A percentile compares a stretch with the other conserved stretches of the same genome.
Conservation (phyloP, 2,888 invertebrate species). For the Callyntrura guangdongensis region DNA sequence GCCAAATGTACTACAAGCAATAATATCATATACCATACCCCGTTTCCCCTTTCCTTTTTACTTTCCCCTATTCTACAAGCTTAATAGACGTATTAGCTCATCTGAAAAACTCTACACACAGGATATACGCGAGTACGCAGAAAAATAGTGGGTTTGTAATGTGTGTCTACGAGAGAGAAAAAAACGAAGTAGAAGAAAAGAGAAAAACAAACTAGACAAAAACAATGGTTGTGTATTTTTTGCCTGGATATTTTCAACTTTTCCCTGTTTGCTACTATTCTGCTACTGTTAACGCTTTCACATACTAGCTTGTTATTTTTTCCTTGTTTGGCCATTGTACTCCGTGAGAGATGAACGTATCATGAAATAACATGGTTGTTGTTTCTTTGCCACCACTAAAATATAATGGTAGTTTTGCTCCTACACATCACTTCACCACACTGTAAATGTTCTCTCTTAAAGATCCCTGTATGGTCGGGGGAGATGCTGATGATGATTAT, state of each 20-base stretch:
- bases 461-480: too few relatives aligned
- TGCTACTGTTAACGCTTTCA: too few relatives aligned
- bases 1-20: conserved; percentile 70
- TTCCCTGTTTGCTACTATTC: background rate
- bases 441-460: background rate
- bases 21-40: conserved; percentile 55
- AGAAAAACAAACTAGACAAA: conserved; percentile 10
- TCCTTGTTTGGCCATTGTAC: background rate
- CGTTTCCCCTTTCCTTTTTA: conserved; percentile 60
- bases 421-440: conserved; percentile 1
- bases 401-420: conserved; percentile 28
- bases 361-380: conserved; percentile 11
- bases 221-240: conserved; percentile 24
- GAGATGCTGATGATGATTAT: background rate
- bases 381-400: background rate
- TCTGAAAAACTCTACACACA: background rate
- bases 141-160: background rate
- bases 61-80: background rate
- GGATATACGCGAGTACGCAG: background rate
- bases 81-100: background rate
- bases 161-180: background rate
- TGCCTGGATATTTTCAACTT: conserved; percentile 8
- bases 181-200: too few relatives aligned
- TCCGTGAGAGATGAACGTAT: conserved; percentile 47
- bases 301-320: conserved; percentile 28